Percentiles rank a stretch among this genome's conserved stretches.
These are phyloP conservation scores for Ladona fulva DNA, from an alignment of 1,140 invertebrate genomes.

Conservation along the genomic window DNA sequence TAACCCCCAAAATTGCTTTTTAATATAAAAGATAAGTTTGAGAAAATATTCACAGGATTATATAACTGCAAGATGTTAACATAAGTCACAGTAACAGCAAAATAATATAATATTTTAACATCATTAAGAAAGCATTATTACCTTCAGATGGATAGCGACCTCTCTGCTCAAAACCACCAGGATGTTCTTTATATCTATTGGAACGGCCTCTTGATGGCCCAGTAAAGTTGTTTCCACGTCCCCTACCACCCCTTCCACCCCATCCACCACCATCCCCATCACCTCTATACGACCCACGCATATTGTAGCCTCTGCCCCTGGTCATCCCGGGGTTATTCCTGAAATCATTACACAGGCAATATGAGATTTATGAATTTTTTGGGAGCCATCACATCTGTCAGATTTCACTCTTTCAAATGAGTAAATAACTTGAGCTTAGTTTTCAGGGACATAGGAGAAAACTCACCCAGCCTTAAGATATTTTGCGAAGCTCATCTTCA, in stretches of 20 bases:
- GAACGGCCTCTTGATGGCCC: slow-evolving; percentile 12
- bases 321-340: not conserved
- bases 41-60: too few species aligned
- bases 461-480: slow-evolving; percentile 14
- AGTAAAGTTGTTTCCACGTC: slow-evolving; percentile 15
- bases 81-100: too few species aligned
- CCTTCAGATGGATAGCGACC: slow-evolving; percentile 34
- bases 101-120: slow-evolving; percentile 18
- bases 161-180: slow-evolving; percentile 30
- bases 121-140: slow-evolving; percentile 19
- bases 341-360: not conserved
- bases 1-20: too few species aligned
- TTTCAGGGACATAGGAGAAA: not conserved
- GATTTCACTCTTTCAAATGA: not conserved
- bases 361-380: not conserved
- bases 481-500: slow-evolving; percentile 8
- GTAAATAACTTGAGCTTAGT: not conserved
- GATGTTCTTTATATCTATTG: slow-evolving; percentile 22
- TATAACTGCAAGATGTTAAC: too few species aligned
- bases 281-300: slow-evolving; percentile 32
- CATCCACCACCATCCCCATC: slow-evolving; percentile 30
- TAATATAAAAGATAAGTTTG: too few species aligned
- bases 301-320: slow-evolving; percentile 36
- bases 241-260: slow-evolving; percentile 28
- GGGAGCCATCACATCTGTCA: not conserved